Evolutionary conservation across 2,888 invertebrate species (phyloP), one percentile per base, ranked within the genome.

Genomic region (Calliopum simillimum): DNA sequence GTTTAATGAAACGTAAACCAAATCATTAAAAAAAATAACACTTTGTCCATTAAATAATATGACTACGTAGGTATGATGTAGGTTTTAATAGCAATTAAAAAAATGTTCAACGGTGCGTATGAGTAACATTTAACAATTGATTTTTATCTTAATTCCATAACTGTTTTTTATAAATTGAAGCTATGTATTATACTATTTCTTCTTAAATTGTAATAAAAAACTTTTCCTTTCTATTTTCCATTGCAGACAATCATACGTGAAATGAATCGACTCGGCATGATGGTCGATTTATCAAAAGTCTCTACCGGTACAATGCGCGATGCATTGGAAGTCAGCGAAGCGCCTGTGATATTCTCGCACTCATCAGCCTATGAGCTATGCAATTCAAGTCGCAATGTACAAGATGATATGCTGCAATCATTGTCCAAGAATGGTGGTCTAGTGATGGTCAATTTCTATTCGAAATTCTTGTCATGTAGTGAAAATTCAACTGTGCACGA

Each of bases 221-320:
- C 8, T 33, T 33, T 33, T 21, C 16, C 2, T 13, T 13, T 62
- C 19, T 8, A 63, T 59, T 73, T 67, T 69, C 76, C 44, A 62
- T 87, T 87, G 73, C 87, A 93, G 92, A 90, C 90, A 80, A 91
- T 95, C 78, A 91, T 95, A 74, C 91, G 91, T 79, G 95, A 95
- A 87, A 95, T 95, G 95, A 95, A 95, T 87, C 91, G 95, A 3
- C 88, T 95, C 72, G 95, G 95, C 33, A 95, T 95, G 94, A 89
- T 95, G 84, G 93, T 95, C 75, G 95, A 96, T 84, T 86, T 94
- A 76, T 93, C 93, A 8, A 94, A 95, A 86, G 94, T 94, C 66
- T 93, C 94, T 6, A 89, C 89, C 51, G 89, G 91, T 68, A 94
- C 94, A 33, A 95, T 95, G 95, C 88, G 91, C 61, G 94, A 93